Evolutionary conservation across 2,113 vertebrate genomes (phyloP).

Genomic region (Mystacornis crossleyi): DNA sequence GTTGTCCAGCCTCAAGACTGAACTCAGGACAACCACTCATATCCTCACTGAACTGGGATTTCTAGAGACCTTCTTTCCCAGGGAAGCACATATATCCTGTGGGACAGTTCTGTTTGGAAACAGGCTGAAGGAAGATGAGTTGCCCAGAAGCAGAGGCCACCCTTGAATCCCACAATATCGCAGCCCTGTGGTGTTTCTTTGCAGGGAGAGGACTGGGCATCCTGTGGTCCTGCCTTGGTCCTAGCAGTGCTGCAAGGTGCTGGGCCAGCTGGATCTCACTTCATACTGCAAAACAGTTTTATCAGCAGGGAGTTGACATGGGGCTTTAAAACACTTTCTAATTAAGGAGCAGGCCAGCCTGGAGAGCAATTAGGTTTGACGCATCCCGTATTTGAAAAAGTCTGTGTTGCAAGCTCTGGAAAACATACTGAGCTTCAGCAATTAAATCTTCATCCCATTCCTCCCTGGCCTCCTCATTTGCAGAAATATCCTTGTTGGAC

Average conservation of each 20-base stretch:
- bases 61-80: not conserved
- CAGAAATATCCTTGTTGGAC: not conserved
- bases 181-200: not conserved
- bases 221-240: rapidly evolving
- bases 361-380: constrained; percentile 71
- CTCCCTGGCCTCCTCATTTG: not conserved
- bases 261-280: not conserved
- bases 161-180: rapidly evolving
- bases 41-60: not conserved
- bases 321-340: constrained; percentile 65
- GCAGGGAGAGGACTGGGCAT: not conserved
- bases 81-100: not conserved
- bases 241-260: not conserved
- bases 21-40: not conserved
- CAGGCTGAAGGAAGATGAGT: not conserved
- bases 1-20: not conserved
- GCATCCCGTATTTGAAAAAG: constrained; percentile 14
- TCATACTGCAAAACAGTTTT: not conserved
- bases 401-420: constrained; percentile 29
- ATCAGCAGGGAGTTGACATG: not conserved
- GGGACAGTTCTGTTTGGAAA: not conserved
- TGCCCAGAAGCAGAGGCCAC: not conserved
- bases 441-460: constrained; percentile 26
- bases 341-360: constrained; percentile 63
- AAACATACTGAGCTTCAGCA: constrained; percentile 22